phyloP scores from a whole-genome alignment of 2,888 invertebrate genomes.

The Dicyrtoma fusca region DNA sequence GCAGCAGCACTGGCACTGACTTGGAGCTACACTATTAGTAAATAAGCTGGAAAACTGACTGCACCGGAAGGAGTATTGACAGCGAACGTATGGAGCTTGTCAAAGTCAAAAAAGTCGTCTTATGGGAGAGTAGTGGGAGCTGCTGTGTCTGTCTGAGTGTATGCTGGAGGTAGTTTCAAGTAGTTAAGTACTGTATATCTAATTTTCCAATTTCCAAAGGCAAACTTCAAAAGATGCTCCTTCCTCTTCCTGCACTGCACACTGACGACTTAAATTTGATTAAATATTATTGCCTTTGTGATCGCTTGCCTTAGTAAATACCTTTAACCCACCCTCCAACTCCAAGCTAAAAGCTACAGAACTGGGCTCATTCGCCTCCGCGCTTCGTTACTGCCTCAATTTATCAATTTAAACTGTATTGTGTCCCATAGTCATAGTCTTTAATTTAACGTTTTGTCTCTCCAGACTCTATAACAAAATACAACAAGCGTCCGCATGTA shows the following conservation, averaged over 20 bases:
- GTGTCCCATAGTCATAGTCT: not conserved
- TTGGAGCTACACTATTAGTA: too few species aligned
- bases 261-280: slow-evolving; percentile 25
- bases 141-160: too few species aligned
- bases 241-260: not conserved
- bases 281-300: slow-evolving; percentile 27
- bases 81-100: too few species aligned
- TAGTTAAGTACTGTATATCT: too few species aligned
- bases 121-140: too few species aligned
- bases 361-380: not conserved
- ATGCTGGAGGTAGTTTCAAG: too few species aligned
- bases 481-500: not conserved
- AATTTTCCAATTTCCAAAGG: not conserved
- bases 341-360: too few species aligned
- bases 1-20: too few species aligned
- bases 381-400: slow-evolving; percentile 20
- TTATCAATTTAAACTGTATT: slow-evolving; percentile 37
- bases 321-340: slow-evolving; percentile 15
- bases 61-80: too few species aligned
- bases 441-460: slow-evolving; percentile 26
- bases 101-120: too few species aligned
- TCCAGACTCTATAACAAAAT: slow-evolving; percentile 6
- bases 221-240: slow-evolving; percentile 22
- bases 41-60: too few species aligned
- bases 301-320: slow-evolving; percentile 19